Conservation (phyloP, 2,797 vertebrate genomes). For the Anguilla megastoma region DNA sequence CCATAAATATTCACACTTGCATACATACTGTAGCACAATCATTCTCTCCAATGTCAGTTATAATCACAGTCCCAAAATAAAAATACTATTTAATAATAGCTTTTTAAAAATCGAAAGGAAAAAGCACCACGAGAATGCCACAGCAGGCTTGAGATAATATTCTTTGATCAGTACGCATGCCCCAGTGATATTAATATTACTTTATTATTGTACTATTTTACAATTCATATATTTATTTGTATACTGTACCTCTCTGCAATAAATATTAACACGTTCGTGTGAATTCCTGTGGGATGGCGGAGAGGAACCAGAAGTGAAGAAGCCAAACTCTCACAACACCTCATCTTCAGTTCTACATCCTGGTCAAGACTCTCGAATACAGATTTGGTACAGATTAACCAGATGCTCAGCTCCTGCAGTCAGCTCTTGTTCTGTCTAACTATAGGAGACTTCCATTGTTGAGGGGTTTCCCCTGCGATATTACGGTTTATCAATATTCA, state of each 20-base stretch:
- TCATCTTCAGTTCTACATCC: not conserved
- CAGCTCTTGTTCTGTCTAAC: not conserved
- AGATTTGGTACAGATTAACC: not conserved
- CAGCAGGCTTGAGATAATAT: slow-evolving; percentile 8
- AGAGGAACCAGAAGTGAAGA: slow-evolving; percentile 8
- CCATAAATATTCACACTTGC: not conserved
- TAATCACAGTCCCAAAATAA: not conserved
- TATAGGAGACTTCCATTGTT: not conserved
- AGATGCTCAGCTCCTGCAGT: not conserved
- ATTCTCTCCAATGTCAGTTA: slow-evolving; percentile 7
- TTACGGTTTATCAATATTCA: not conserved
- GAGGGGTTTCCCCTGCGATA: not conserved
- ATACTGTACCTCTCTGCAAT: slow-evolving; percentile 13
- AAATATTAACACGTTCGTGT: slow-evolving; percentile 20
- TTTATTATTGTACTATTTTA: slow-evolving; percentile 15
- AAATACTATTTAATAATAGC: not conserved
- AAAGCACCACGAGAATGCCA: slow-evolving; percentile 8
- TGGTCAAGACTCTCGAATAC: not conserved
- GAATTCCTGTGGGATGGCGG: not conserved
- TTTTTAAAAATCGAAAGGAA: not conserved
- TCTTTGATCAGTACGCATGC: slow-evolving; percentile 15
- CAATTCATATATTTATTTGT: slow-evolving; percentile 16
- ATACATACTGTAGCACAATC: slow-evolving; percentile 12
- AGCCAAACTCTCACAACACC: not conserved
- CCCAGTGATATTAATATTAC: slow-evolving; percentile 19